phyloP scores from a whole-genome alignment of 2,888 invertebrate species.

The Leucophenga montana region DNA sequence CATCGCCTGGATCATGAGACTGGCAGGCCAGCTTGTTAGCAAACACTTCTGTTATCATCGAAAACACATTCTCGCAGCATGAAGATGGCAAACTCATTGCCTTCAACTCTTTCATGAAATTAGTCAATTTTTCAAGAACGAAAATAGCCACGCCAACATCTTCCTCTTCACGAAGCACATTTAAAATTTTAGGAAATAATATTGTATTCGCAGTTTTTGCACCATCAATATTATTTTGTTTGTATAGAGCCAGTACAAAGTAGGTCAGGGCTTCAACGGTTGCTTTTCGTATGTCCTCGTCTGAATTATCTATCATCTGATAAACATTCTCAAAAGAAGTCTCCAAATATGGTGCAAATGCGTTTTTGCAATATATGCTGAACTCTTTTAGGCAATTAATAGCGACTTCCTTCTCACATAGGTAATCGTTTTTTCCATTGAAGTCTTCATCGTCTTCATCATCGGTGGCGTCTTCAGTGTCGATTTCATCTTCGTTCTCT shows the following conservation, averaged over 20 bases:
- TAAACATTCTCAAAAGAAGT: conserved; percentile 80
- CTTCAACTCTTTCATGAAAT: conserved; percentile 79
- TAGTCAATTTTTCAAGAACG: conserved; percentile 79
- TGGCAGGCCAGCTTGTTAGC: conserved; percentile 77
- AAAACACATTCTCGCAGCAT: conserved; percentile 79
- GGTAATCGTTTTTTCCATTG: conserved; percentile 83
- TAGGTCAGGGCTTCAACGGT: conserved; percentile 79
- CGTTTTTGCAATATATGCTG: conserved; percentile 78
- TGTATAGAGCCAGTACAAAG: conserved; percentile 78
- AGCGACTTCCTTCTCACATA: conserved; percentile 87
- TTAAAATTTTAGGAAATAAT: conserved; percentile 80
- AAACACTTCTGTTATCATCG: conserved; percentile 79
- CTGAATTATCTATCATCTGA: conserved; percentile 81
- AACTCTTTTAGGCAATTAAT: conserved; percentile 82
- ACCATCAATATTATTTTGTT: conserved; percentile 76
- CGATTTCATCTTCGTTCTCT: conserved; percentile 67
- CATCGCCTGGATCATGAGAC: conserved; percentile 74
- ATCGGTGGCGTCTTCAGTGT: conserved; percentile 71
- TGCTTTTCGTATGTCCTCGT: conserved; percentile 80
- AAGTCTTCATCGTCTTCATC: conserved; percentile 73
- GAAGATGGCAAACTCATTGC: conserved; percentile 76
- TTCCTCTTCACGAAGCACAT: conserved; percentile 76
- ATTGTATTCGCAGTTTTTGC: conserved; percentile 77
- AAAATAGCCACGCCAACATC: conserved; percentile 79
- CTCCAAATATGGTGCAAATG: conserved; percentile 82